Evolutionary conservation across 1,140 invertebrate species (phyloP).

Genomic region (Polyergus mexicanus): DNA sequence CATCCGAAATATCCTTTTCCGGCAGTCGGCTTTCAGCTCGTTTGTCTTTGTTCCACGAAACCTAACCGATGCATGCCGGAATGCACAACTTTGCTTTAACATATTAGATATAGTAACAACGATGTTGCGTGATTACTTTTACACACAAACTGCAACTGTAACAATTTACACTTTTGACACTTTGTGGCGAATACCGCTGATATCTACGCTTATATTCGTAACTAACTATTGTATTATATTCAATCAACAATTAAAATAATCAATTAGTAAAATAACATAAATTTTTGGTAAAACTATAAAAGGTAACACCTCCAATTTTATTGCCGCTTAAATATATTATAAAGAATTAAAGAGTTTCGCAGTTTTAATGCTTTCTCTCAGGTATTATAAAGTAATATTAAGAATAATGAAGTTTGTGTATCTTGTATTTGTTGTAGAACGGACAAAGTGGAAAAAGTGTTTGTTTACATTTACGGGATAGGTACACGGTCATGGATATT

Average conservation of each 20-base stretch:
- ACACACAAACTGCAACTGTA: neutral
- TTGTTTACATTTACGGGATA: no score
- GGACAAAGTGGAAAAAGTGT: no score
- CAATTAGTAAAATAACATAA: neutral
- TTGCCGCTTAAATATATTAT: no score
- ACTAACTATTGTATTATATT: neutral
- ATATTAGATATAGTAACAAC: slow-evolving; percentile 29
- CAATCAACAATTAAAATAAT: neutral
- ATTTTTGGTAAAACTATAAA: no score
- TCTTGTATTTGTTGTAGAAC: no score
- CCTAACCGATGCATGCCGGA: slow-evolving; percentile 16
- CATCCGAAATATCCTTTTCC: slow-evolving; percentile 9
- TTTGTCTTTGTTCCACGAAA: slow-evolving; percentile 26
- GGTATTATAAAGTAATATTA: no score
- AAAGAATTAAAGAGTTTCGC: no score
- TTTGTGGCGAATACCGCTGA: neutral
- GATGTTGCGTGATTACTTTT: neutral
- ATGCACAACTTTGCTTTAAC: slow-evolving; percentile 10
- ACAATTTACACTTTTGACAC: neutral
- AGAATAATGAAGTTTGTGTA: no score
- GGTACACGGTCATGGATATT: no score
- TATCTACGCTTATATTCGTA: neutral
- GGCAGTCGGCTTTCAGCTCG: slow-evolving; percentile 22
- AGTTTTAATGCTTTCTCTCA: no score
- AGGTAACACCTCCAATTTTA: no score